Percentiles rank a stretch among this genome's conserved stretches.
phyloP scores from a whole-genome alignment of 2,888 invertebrate species.

The Trichopoda pennipes region DNA sequence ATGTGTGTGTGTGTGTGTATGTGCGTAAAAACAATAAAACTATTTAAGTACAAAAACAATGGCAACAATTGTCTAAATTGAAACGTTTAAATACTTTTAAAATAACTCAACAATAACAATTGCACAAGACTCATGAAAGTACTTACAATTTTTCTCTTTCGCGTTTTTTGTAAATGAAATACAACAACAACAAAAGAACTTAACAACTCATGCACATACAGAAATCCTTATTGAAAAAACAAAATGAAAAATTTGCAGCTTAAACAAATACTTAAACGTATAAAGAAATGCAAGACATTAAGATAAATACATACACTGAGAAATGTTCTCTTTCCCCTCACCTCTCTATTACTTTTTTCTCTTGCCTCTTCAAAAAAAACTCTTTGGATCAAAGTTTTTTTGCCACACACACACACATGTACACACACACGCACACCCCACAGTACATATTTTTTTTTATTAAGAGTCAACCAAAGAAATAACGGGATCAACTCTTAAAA shows the following conservation, averaged over 20 bases:
- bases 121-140: conserved; percentile 1
- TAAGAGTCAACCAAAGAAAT: conserved; percentile 16
- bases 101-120: conserved; percentile 68
- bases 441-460: conserved; percentile 3
- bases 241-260: neutral
- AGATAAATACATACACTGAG: neutral
- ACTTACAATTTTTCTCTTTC: neutral
- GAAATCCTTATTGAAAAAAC: neutral
- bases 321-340: neutral
- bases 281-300: neutral
- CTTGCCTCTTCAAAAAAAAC: neutral
- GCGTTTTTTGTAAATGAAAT: neutral
- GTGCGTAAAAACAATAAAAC: conserved; percentile 16
- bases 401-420: neutral
- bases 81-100: conserved; percentile 74
- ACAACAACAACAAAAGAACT: neutral
- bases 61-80: conserved; percentile 72
- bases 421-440: neutral
- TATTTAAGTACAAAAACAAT: conserved; percentile 47
- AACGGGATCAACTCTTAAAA: conserved; percentile 32
- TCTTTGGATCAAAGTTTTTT: conserved; percentile 19
- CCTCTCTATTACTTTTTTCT: no score
- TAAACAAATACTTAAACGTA: neutral
- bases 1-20: neutral
- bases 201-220: neutral